A percentile compares a stretch with the other conserved stretches of the same genome.
These are phyloP conservation scores for Galago senegalensis DNA, from an alignment of 2,797 vertebrate species.

Conservation along the genomic window DNA sequence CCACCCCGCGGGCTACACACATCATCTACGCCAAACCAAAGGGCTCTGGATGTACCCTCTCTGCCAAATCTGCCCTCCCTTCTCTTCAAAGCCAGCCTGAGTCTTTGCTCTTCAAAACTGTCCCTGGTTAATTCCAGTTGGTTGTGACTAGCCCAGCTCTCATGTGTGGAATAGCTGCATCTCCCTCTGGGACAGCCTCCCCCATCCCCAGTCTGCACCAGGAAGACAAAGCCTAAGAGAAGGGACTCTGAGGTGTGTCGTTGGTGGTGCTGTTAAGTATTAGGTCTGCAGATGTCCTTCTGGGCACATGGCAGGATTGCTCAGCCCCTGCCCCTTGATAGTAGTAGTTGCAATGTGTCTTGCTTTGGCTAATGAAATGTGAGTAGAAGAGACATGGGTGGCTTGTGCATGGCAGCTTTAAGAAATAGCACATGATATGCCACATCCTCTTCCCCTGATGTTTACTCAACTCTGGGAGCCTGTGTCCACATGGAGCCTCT, in stretches of 20 bases:
- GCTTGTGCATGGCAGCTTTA: background rate
- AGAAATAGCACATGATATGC: background rate
- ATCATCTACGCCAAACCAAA: fast-evolving
- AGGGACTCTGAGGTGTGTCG: background rate
- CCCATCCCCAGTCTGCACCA: background rate
- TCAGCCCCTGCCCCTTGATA: background rate
- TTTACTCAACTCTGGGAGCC: background rate
- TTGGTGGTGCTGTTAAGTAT: background rate
- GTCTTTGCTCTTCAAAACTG: background rate
- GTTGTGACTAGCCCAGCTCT: background rate
- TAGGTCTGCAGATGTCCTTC: background rate
- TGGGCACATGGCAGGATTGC: background rate
- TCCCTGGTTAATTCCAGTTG: background rate
- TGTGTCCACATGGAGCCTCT: background rate
- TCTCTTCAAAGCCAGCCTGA: background rate
- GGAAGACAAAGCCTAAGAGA: background rate
- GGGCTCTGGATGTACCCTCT: background rate
- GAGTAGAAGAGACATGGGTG: background rate
- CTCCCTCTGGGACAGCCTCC: background rate
- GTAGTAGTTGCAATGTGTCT: background rate
- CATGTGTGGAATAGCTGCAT: background rate
- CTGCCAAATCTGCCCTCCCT: background rate
- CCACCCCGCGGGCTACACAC: fast-evolving
- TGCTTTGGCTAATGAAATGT: background rate
- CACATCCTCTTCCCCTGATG: background rate